These are phyloP conservation scores for Lepidocyrtinus sp. DNA, from an alignment of 2,888 invertebrate genomes.

Conservation along the genomic window DNA sequence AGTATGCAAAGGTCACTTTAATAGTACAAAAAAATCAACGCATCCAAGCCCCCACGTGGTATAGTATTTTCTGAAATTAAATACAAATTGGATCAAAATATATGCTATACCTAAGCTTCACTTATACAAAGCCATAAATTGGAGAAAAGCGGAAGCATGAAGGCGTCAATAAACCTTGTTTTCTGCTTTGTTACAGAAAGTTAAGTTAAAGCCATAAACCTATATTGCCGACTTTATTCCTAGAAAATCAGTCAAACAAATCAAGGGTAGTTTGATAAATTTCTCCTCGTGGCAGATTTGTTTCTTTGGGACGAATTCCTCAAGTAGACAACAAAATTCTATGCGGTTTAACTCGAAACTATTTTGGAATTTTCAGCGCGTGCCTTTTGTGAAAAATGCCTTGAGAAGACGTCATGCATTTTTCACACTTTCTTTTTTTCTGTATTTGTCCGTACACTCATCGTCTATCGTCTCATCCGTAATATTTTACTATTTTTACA, in stretches of 20 bases:
- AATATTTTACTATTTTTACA: too few species aligned
- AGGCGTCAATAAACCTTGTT: slow-evolving; percentile 8
- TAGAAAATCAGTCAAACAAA: slow-evolving; percentile 15
- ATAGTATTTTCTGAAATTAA: background rate
- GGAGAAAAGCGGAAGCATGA: slow-evolving; percentile 1
- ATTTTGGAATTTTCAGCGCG: slow-evolving; percentile 7
- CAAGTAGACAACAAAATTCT: background rate
- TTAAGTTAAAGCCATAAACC: background rate
- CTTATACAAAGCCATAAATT: background rate
- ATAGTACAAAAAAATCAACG: background rate
- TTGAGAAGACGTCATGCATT: slow-evolving; percentile 1
- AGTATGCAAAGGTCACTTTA: slow-evolving; percentile 13
- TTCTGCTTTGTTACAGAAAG: background rate
- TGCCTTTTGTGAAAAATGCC: slow-evolving; percentile 5
- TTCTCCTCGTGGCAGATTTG: slow-evolving; percentile 6
- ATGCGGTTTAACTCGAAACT: background rate
- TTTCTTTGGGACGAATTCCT: slow-evolving; percentile 7
- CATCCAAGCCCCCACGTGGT: background rate
- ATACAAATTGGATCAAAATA: background rate
- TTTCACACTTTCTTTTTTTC: background rate
- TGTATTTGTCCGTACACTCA: too few species aligned
- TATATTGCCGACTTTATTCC: slow-evolving; percentile 14
- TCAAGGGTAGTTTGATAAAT: slow-evolving; percentile 18
- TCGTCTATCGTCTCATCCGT: too few species aligned
- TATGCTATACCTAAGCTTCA: background rate